Percentiles rank a stretch among this genome's conserved stretches.
phyloP scores from a whole-genome alignment of 2,888 invertebrate genomes.

The Mesorhabditis belari region DNA sequence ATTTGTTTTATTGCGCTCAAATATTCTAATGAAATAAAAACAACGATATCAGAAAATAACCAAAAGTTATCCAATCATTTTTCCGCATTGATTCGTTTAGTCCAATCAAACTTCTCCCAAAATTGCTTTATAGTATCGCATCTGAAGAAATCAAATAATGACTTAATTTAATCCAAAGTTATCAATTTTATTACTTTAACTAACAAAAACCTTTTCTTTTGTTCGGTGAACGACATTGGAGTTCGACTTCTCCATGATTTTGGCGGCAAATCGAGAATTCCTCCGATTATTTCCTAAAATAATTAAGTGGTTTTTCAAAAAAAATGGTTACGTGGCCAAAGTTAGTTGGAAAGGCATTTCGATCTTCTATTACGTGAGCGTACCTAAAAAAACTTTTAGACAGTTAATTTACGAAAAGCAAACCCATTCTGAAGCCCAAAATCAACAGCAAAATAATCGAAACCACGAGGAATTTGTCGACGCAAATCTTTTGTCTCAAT shows the following conservation, averaged over 20 bases:
- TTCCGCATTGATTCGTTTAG: constrained; percentile 17
- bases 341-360: constrained; percentile 73
- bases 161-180: background rate
- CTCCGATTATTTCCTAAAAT: constrained; percentile 77
- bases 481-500: constrained; percentile 68
- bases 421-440: constrained; percentile 81
- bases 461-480: constrained; percentile 77
- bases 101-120: constrained; percentile 37
- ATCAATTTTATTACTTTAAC: constrained; percentile 63
- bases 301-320: background rate
- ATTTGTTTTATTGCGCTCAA: too few species aligned
- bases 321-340: constrained; percentile 74
- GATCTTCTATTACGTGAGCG: constrained; percentile 94
- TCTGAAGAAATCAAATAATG: constrained; percentile 64
- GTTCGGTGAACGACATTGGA: constrained; percentile 67
- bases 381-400: too few species aligned
- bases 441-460: constrained; percentile 88
- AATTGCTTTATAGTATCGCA: constrained; percentile 18
- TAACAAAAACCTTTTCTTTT: constrained; percentile 73
- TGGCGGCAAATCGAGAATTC: constrained; percentile 78
- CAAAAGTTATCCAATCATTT: too few species aligned
- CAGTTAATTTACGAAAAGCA: too few species aligned
- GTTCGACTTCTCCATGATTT: constrained; percentile 76
- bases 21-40: too few species aligned
- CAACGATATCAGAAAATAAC: too few species aligned